These are phyloP conservation scores for Pangasius mekongensis DNA, from an alignment of 2,797 vertebrate genomes.

Conservation along the genomic window DNA sequence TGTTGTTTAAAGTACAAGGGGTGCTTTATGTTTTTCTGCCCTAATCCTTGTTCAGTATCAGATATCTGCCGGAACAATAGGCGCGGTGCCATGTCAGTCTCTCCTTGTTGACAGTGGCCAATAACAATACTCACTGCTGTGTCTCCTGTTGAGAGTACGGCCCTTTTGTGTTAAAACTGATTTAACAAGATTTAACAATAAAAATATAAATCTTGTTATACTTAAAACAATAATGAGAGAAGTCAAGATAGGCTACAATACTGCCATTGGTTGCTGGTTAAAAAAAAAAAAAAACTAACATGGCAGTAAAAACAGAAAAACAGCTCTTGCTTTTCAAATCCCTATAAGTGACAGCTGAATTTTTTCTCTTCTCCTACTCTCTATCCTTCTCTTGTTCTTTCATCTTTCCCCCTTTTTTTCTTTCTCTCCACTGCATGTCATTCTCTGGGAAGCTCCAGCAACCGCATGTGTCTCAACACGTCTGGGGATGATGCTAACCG, in stretches of 20 bases:
- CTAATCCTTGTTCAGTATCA: slow-evolving; percentile 54
- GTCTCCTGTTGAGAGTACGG: slow-evolving; percentile 32
- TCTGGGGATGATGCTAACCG: slow-evolving; percentile 46
- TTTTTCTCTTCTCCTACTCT: slow-evolving; percentile 20
- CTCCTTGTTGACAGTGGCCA: slow-evolving; percentile 50
- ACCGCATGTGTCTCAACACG: slow-evolving; percentile 59
- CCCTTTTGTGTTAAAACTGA: slow-evolving; percentile 34
- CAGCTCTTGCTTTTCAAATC: slow-evolving; percentile 41
- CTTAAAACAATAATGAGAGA: slow-evolving; percentile 25
- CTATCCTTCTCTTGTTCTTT: slow-evolving; percentile 40
- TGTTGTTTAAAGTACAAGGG: slow-evolving; percentile 52
- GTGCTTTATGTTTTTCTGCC: slow-evolving; percentile 49
- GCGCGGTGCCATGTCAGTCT: slow-evolving; percentile 49
- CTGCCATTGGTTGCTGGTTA: slow-evolving; percentile 30
- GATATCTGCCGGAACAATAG: slow-evolving; percentile 53
- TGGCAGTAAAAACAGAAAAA: slow-evolving; percentile 28
- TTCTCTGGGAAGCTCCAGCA: slow-evolving; percentile 58
- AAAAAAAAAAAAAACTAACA: slow-evolving; percentile 17
- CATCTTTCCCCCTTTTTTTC: slow-evolving; percentile 33
- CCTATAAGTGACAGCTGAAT: slow-evolving; percentile 33
- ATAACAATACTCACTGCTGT: slow-evolving; percentile 35
- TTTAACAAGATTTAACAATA: slow-evolving; percentile 41
- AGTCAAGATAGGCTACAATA: slow-evolving; percentile 35
- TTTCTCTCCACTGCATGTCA: slow-evolving; percentile 54
- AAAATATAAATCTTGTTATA: background rate